Percentiles rank a stretch among this genome's conserved stretches.
These are phyloP conservation scores for Cantharis rustica DNA, from an alignment of 2,888 invertebrate genomes.

Conservation along the genomic window DNA sequence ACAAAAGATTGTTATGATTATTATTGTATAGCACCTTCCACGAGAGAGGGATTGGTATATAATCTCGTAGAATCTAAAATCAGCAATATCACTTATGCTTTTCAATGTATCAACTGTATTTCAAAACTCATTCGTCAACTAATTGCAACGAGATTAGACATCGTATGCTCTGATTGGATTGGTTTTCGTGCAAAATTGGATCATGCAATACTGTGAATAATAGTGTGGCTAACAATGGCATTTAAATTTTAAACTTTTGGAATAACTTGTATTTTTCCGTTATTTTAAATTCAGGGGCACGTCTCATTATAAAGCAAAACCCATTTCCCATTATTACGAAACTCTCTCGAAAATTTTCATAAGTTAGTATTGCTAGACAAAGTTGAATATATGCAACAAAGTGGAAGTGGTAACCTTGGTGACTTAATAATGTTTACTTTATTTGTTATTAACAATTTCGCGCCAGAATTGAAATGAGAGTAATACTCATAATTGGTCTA, in stretches of 20 bases:
- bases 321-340: slow-evolving; percentile 22
- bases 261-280: slow-evolving; percentile 28
- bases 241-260: not conserved
- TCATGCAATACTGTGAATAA: not conserved
- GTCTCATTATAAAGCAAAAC: slow-evolving; percentile 18
- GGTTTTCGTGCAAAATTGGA: not conserved
- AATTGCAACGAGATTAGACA: not conserved
- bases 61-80: slow-evolving; percentile 35
- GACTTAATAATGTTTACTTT: slow-evolving; percentile 27
- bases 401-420: slow-evolving; percentile 31
- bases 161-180: not conserved
- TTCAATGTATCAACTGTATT: not conserved
- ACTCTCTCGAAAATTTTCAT: slow-evolving; percentile 19
- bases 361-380: slow-evolving; percentile 5
- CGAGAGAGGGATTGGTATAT: slow-evolving; percentile 37
- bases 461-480: slow-evolving; percentile 37
- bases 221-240: not conserved
- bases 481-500: slow-evolving; percentile 29
- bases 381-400: slow-evolving; percentile 21
- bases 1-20: not conserved
- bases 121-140: not conserved
- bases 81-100: slow-evolving; percentile 30
- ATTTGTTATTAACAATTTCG: slow-evolving; percentile 21
- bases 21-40: slow-evolving; percentile 23
- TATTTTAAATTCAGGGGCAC: slow-evolving; percentile 27